phyloP scores from a whole-genome alignment of 2,888 invertebrate species.

The Protonemura montana region DNA sequence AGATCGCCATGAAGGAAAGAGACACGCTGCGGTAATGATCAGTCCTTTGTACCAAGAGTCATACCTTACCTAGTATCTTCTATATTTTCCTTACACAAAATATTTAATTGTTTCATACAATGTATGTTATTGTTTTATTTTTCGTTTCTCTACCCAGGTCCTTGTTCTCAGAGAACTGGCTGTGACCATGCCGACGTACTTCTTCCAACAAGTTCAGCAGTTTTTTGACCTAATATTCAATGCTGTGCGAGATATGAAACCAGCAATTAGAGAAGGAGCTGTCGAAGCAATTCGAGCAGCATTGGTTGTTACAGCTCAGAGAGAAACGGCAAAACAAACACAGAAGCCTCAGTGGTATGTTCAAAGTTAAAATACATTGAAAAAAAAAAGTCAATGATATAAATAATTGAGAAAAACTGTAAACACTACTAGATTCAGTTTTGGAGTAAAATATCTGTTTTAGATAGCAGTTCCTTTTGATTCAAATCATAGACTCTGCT shows the following conservation, averaged over 20 bases:
- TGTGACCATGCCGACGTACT: constrained; percentile 94
- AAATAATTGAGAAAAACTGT: too few species aligned
- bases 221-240: constrained; percentile 94
- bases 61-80: too few species aligned
- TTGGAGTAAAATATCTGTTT: too few species aligned
- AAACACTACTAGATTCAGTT: too few species aligned
- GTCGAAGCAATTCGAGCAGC: constrained; percentile 95
- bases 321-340: constrained; percentile 93
- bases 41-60: too few species aligned
- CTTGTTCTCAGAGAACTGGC: constrained; percentile 92
- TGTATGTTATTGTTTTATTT: too few species aligned
- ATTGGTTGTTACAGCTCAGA: constrained; percentile 91
- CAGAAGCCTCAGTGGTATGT: constrained; percentile 84
- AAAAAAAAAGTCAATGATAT: too few species aligned
- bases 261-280: constrained; percentile 89
- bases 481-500: too few species aligned
- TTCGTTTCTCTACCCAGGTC: constrained; percentile 59
- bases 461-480: too few species aligned
- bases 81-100: too few species aligned
- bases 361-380: neutral
- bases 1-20: constrained; percentile 88
- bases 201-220: constrained; percentile 92
- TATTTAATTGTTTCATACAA: too few species aligned
- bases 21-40: constrained; percentile 80
- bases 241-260: constrained; percentile 90